phyloP scores from a whole-genome alignment of 2,113 vertebrate species.

The Crotalus helleri region DNA sequence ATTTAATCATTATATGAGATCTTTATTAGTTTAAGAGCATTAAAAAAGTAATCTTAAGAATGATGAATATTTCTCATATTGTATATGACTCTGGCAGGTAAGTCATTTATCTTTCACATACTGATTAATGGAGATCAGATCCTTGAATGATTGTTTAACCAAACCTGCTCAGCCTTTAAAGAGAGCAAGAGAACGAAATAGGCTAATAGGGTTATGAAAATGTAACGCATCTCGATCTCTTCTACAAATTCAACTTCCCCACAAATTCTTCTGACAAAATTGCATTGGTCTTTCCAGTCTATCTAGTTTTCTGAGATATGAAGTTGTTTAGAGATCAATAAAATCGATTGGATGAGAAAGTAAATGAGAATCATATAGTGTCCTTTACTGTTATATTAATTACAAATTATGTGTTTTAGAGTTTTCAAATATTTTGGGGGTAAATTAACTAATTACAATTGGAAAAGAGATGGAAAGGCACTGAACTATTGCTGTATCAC shows the following conservation, averaged over 20 bases:
- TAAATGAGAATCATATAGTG: slow-evolving; percentile 26
- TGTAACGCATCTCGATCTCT: slow-evolving; percentile 16
- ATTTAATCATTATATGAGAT: not conserved
- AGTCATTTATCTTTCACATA: slow-evolving; percentile 1
- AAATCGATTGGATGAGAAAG: slow-evolving; percentile 46
- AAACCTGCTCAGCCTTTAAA: not conserved
- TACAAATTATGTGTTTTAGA: slow-evolving; percentile 51
- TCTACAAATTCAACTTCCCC: slow-evolving; percentile 29
- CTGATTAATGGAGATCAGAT: slow-evolving; percentile 19
- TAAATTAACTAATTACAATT: slow-evolving; percentile 40
- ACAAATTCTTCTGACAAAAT: not conserved
- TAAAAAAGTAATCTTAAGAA: slow-evolving; percentile 26
- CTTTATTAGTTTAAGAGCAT: not conserved
- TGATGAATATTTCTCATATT: not conserved
- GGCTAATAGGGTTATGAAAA: slow-evolving; percentile 16
- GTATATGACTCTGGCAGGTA: slow-evolving; percentile 11
- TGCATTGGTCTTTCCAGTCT: slow-evolving; percentile 27
- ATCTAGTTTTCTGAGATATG: slow-evolving; percentile 44
- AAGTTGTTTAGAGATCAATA: slow-evolving; percentile 52
- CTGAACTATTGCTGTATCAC: not conserved
- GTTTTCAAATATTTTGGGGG: slow-evolving; percentile 26
- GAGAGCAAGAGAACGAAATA: not conserved
- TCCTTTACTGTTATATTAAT: slow-evolving; percentile 56
- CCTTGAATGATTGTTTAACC: slow-evolving; percentile 7
- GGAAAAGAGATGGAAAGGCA: slow-evolving; percentile 53